A percentile compares a stretch with the other conserved stretches of the same genome.
These are phyloP conservation scores for Hippasteria phrygiana DNA, from an alignment of 53 echinoderm and acorn worm genomes.

Conservation along the genomic window DNA sequence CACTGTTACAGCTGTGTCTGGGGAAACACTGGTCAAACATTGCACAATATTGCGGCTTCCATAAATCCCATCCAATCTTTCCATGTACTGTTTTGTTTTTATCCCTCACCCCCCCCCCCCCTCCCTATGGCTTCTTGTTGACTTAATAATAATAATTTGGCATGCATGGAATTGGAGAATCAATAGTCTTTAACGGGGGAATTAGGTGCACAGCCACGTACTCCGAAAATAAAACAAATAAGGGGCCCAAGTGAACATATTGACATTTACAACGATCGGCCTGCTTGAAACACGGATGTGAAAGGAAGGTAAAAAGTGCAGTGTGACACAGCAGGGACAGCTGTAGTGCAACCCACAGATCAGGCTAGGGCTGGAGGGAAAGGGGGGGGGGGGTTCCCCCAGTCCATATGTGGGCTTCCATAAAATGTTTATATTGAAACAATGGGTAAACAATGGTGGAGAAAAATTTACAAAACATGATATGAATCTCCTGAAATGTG, in stretches of 20 bases:
- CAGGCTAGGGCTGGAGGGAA: too few relatives aligned
- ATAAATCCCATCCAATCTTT: neutral
- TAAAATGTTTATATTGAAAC: too few relatives aligned
- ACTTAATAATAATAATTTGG: slow-evolving; percentile 49
- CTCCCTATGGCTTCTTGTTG: neutral
- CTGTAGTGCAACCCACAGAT: slow-evolving; percentile 4
- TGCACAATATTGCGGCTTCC: slow-evolving; percentile 4
- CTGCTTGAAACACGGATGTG: neutral
- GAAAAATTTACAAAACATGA: too few relatives aligned
- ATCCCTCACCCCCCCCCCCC: too few relatives aligned
- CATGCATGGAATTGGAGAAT: slow-evolving; percentile 17
- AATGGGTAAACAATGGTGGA: too few relatives aligned
- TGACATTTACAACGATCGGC: slow-evolving; percentile 36
- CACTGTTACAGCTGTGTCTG: neutral
- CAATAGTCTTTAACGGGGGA: slow-evolving; percentile 31
- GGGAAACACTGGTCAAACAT: slow-evolving; percentile 4
- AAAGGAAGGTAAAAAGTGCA: slow-evolving; percentile 27
- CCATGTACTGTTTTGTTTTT: neutral
- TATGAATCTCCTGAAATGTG: too few relatives aligned
- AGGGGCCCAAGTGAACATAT: neutral
- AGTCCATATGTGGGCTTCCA: too few relatives aligned
- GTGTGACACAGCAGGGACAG: neutral
- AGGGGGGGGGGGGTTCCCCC: too few relatives aligned
- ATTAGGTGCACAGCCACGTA: neutral
- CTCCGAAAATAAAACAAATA: slow-evolving; percentile 31